phyloP scores from a whole-genome alignment of 1,140 invertebrate genomes.

The Varroa destructor region DNA sequence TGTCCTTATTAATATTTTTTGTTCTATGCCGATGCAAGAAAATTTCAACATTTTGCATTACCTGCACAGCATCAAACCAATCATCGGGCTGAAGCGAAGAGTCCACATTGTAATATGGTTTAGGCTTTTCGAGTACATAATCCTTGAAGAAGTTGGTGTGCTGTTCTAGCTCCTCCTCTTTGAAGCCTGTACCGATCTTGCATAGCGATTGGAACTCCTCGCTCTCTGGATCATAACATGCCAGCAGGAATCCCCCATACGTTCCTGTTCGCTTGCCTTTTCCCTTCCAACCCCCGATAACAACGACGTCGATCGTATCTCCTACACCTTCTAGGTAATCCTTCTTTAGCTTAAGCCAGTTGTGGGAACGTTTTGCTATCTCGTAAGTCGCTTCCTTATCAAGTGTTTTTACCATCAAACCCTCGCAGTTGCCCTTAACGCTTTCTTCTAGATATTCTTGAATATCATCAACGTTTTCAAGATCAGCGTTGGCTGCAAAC shows the following conservation, averaged over 20 bases:
- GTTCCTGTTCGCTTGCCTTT: constrained; percentile 83
- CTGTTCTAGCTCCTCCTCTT: constrained; percentile 68
- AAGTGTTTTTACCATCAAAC: constrained; percentile 95
- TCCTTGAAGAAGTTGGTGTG: constrained; percentile 62
- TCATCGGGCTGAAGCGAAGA: constrained; percentile 64
- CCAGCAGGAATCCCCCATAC: constrained; percentile 90
- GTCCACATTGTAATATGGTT: constrained; percentile 76
- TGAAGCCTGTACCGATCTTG: constrained; percentile 94
- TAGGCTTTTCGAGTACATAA: constrained; percentile 57
- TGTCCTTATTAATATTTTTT: background rate
- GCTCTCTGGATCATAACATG: constrained; percentile 82
- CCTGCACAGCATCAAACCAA: constrained; percentile 78
- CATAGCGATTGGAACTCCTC: constrained; percentile 88
- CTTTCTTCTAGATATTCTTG: constrained; percentile 87
- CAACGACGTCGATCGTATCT: constrained; percentile 58
- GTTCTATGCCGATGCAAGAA: background rate
- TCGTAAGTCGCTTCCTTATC: constrained; percentile 87
- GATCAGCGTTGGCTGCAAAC: constrained; percentile 69
- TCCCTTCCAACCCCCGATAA: constrained; percentile 86
- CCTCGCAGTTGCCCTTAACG: constrained; percentile 94
- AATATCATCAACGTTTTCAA: constrained; percentile 73
- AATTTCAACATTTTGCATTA: constrained; percentile 37
- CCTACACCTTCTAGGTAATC: constrained; percentile 51
- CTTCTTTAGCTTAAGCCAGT: constrained; percentile 77
- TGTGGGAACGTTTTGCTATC: constrained; percentile 88